phyloP scores from a whole-genome alignment of 2,888 invertebrate species.

The Fabriciana adippe region DNA sequence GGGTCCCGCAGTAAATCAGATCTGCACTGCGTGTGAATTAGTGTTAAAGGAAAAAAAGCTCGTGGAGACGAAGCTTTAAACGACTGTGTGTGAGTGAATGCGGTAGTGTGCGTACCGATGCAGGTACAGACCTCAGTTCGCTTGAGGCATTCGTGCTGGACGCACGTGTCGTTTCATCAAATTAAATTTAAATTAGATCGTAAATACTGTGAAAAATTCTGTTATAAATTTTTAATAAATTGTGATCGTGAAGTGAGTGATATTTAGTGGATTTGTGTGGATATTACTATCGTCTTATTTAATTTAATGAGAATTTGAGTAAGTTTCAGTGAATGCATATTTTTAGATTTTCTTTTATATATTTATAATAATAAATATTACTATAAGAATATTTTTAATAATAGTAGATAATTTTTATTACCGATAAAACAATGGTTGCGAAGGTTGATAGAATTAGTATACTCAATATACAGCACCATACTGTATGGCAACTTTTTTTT shows the following conservation, averaged over 20 bases:
- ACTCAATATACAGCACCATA: too few relatives aligned
- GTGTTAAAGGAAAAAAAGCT: constrained; percentile 46
- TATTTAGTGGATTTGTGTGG: background rate
- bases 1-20: constrained; percentile 38
- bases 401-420: too few relatives aligned
- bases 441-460: too few relatives aligned
- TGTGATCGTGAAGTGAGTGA: constrained; percentile 16
- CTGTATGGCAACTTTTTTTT: too few relatives aligned
- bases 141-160: constrained; percentile 58
- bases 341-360: too few relatives aligned
- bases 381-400: too few relatives aligned
- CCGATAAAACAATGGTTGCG: too few relatives aligned
- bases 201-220: constrained; percentile 9
- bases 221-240: constrained; percentile 7
- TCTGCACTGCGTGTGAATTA: constrained; percentile 43
- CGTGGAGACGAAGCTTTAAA: constrained; percentile 68
- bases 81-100: constrained; percentile 54
- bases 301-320: background rate
- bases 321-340: background rate
- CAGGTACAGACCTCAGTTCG: constrained; percentile 76
- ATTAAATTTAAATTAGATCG: constrained; percentile 32
- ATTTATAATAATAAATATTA: too few relatives aligned
- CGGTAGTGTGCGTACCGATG: constrained; percentile 74
- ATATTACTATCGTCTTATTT: background rate
- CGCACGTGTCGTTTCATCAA: constrained; percentile 43